phyloP scores from a whole-genome alignment of 2,113 vertebrate species.

The Dicaeum eximium region DNA sequence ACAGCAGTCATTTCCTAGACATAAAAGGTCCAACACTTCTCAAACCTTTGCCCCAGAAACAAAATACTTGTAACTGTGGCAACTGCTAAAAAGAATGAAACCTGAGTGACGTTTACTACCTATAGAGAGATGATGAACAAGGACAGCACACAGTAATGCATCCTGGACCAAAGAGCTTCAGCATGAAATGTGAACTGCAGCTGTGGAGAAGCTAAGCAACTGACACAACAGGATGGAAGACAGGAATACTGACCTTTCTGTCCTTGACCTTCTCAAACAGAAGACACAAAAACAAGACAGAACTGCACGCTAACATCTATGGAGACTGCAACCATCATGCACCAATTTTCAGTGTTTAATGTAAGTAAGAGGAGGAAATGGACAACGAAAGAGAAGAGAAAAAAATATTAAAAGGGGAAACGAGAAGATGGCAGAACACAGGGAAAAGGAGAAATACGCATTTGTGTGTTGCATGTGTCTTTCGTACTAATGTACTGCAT shows the following conservation, averaged over 20 bases:
- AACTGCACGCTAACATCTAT: not conserved
- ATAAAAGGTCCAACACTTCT: not conserved
- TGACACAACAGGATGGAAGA: not conserved
- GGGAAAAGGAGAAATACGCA: not conserved
- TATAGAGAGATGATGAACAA: not conserved
- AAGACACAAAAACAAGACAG: not conserved
- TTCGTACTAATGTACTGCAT: not conserved
- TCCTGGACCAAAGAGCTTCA: not conserved
- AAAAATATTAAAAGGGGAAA: conserved; percentile 9
- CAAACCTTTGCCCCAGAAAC: not conserved
- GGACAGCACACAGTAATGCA: not conserved
- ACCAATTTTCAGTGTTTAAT: not conserved
- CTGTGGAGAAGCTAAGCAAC: not conserved
- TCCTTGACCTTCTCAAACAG: not conserved
- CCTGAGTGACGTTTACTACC: not conserved
- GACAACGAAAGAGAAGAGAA: not conserved
- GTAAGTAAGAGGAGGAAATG: not conserved
- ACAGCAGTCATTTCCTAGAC: not conserved
- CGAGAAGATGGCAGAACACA: not conserved
- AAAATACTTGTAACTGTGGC: not conserved
- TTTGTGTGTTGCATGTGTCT: not conserved
- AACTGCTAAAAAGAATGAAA: not conserved
- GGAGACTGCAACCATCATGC: not conserved
- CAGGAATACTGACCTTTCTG: not conserved
- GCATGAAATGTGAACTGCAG: not conserved